These are phyloP conservation scores for Eospalax fontanierii DNA, from an alignment of 2,797 vertebrate genomes.

Conservation along the genomic window DNA sequence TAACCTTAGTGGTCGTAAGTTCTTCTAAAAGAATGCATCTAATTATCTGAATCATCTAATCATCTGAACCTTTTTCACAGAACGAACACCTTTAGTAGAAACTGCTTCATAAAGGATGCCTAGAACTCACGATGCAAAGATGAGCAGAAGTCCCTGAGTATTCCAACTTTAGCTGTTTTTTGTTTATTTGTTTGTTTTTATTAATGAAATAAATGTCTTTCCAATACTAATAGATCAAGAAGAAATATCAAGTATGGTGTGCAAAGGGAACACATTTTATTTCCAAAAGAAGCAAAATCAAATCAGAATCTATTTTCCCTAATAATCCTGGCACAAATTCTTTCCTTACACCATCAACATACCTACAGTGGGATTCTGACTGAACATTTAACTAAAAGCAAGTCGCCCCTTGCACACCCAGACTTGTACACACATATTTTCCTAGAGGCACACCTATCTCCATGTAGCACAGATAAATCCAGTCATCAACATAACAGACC, in stretches of 20 bases:
- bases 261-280: background rate
- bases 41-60: background rate
- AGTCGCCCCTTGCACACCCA: background rate
- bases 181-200: background rate
- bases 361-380: rapidly evolving
- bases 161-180: background rate
- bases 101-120: background rate
- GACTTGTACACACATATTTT: background rate
- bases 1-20: background rate
- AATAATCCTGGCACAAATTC: background rate
- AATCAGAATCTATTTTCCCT: background rate
- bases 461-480: background rate
- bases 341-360: background rate
- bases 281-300: background rate
- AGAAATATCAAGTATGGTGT: background rate
- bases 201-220: background rate
- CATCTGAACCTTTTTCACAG: background rate
- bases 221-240: background rate
- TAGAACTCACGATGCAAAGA: background rate
- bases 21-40: slow-evolving; percentile 30
- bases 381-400: background rate
- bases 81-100: slow-evolving; percentile 24
- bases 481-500: background rate
- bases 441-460: background rate
- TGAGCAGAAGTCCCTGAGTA: background rate